phyloP scores from a whole-genome alignment of 2,113 vertebrate genomes.

The Tretioscincus oriximinensis region DNA sequence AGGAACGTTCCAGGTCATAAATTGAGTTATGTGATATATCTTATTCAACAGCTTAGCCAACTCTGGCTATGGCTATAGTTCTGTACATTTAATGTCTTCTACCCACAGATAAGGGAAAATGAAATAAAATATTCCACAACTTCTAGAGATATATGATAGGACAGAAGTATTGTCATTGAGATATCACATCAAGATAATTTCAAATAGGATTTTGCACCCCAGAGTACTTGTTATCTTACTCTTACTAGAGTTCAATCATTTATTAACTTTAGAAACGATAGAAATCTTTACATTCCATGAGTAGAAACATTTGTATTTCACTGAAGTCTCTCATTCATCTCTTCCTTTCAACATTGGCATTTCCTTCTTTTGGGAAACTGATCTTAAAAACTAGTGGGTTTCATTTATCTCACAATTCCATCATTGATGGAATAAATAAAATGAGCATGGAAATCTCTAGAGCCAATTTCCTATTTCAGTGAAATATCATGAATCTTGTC shows the following conservation, averaged over 20 bases:
- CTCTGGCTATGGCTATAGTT: slow-evolving; percentile 34
- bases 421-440: slow-evolving; percentile 9
- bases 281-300: slow-evolving; percentile 64
- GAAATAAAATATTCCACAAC: slow-evolving; percentile 31
- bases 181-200: slow-evolving; percentile 33
- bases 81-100: neutral
- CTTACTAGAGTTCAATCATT: slow-evolving; percentile 62
- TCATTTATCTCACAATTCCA: slow-evolving; percentile 11
- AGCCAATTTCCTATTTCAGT: neutral
- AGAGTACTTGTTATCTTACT: slow-evolving; percentile 62
- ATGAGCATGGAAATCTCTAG: neutral
- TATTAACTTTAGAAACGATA: slow-evolving; percentile 72
- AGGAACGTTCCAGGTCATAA: slow-evolving; percentile 65
- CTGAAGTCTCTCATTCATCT: slow-evolving; percentile 51
- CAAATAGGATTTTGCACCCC: slow-evolving; percentile 50
- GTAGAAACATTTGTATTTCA: slow-evolving; percentile 50
- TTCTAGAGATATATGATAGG: neutral
- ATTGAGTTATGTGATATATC: slow-evolving; percentile 60
- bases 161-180: slow-evolving; percentile 37
- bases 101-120: slow-evolving; percentile 6
- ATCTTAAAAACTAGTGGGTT: neutral
- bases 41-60: slow-evolving; percentile 46
- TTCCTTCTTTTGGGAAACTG: slow-evolving; percentile 30
- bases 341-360: slow-evolving; percentile 41
- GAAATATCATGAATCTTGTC: neutral